phyloP scores from a whole-genome alignment of 1,140 invertebrate species.

The Pemphigus obesinymphae region DNA sequence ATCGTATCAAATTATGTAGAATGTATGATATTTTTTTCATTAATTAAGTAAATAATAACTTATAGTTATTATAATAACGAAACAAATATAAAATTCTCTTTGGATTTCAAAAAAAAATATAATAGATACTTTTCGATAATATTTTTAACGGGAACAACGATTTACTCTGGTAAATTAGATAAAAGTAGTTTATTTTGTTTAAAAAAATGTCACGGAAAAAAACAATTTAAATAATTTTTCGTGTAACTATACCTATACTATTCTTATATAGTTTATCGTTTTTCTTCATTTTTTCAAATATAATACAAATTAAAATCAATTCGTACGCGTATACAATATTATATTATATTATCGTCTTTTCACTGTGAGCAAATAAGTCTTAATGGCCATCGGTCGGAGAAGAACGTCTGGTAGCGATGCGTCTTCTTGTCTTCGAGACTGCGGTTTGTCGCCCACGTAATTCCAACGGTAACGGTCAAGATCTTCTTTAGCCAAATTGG shows the following conservation, averaged over 20 bases:
- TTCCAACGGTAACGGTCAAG: conserved; percentile 42
- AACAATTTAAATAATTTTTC: not conserved
- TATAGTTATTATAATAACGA: not conserved
- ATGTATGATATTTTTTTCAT: not conserved
- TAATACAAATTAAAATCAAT: not conserved
- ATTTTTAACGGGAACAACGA: not conserved
- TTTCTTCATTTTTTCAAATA: not conserved
- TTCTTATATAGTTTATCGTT: not conserved
- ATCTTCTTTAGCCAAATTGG: conserved; percentile 40
- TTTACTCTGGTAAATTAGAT: not conserved
- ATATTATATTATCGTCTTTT: conserved; percentile 2
- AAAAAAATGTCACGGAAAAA: not conserved
- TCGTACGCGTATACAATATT: not conserved
- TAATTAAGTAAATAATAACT: not conserved
- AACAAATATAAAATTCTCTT: not conserved
- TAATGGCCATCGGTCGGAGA: conserved; percentile 44
- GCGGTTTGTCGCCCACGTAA: conserved; percentile 40
- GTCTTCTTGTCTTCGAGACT: not conserved
- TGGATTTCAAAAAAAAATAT: no score
- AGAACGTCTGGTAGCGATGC: conserved; percentile 7
- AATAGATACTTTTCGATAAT: no score
- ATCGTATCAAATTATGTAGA: no score
- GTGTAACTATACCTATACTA: not conserved
- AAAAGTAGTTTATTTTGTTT: not conserved
- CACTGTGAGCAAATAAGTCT: conserved; percentile 44